Conservation (phyloP, 2,113 vertebrate species). For the Xenopus laevis region DNA sequence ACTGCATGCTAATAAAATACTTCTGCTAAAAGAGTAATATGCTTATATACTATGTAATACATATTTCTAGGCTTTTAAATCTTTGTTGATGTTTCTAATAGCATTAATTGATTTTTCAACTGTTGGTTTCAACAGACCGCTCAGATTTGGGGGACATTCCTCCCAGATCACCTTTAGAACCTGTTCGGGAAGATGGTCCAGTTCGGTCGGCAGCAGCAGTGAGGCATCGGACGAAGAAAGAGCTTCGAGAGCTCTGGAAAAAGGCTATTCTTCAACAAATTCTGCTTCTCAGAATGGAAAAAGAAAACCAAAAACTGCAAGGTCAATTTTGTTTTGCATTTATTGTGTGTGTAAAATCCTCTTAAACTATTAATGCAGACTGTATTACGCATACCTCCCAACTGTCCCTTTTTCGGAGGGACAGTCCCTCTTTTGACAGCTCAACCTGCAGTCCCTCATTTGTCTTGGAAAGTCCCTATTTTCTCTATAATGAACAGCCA, state of each 20-base stretch:
- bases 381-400: too few species aligned
- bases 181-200: constrained; percentile 64
- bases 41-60: too few species aligned
- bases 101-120: too few species aligned
- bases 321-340: constrained; percentile 61
- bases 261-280: constrained; percentile 95
- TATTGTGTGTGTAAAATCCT: neutral
- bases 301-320: constrained; percentile 92
- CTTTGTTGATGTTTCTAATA: too few species aligned
- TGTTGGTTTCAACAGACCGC: constrained; percentile 63
- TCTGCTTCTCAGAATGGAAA: constrained; percentile 93
- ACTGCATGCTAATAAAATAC: too few species aligned
- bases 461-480: too few species aligned
- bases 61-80: too few species aligned
- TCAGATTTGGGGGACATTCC: constrained; percentile 74
- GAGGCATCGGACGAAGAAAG: constrained; percentile 67
- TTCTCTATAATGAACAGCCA: too few species aligned
- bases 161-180: constrained; percentile 60
- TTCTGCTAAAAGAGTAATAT: too few species aligned
- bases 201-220: constrained; percentile 74
- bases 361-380: neutral
- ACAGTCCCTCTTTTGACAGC: too few species aligned
- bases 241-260: constrained; percentile 89
- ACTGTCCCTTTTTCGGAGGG: too few species aligned
- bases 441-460: too few species aligned